Conservation (phyloP, 2,888 invertebrate genomes). For the Acanthosepion esculentum region DNA sequence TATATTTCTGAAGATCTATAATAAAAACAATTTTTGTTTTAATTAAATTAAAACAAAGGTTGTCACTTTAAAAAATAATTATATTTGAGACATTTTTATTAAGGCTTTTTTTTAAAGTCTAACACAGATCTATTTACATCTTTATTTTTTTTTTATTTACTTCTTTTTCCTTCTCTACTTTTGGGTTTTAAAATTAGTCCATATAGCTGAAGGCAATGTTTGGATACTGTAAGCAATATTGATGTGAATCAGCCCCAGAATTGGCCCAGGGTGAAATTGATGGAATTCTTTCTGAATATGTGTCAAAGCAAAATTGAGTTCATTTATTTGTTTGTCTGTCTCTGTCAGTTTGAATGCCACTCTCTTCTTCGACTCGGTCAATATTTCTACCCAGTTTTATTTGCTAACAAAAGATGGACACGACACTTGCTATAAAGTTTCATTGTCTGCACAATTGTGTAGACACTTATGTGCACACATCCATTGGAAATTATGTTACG, state of each 20-base stretch:
- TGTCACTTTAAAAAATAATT: background rate
- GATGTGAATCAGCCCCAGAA: background rate
- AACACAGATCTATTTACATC: background rate
- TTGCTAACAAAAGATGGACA: background rate
- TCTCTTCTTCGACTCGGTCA: background rate
- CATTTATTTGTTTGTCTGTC: background rate
- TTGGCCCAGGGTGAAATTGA: constrained; percentile 21
- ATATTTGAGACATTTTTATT: background rate
- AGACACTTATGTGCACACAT: background rate
- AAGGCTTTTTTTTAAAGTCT: background rate
- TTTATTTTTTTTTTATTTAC: background rate
- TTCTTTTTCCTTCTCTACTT: background rate
- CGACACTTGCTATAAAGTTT: background rate
- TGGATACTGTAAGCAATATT: background rate
- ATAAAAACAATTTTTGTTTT: too few species aligned
- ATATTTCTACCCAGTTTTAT: background rate
- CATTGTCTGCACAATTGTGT: background rate
- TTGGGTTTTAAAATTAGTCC: background rate
- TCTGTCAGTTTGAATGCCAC: background rate
- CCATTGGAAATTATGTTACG: background rate
- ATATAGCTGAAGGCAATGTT: background rate
- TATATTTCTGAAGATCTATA: too few species aligned
- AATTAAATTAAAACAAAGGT: background rate
- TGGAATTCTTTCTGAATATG: constrained; percentile 17
- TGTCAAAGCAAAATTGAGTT: background rate